Evolutionary conservation across 2,797 vertebrate species (phyloP).

Genomic region (Carduelis carduelis): DNA sequence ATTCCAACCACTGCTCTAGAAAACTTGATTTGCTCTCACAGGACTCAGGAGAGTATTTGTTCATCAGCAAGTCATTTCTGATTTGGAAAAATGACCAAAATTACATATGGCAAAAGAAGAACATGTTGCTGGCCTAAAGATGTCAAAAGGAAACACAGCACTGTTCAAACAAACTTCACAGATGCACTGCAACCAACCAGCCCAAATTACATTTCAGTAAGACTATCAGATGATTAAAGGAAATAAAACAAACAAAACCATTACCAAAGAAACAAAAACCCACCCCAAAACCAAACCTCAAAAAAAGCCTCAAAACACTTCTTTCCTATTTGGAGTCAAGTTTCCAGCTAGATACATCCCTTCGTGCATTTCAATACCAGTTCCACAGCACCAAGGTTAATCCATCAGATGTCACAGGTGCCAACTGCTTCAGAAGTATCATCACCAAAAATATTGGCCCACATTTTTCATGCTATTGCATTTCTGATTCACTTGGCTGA

Average conservation of each 20-base stretch:
- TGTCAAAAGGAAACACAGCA: background rate
- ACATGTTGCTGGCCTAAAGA: background rate
- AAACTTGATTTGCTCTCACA: background rate
- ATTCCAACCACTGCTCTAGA: background rate
- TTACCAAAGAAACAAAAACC: background rate
- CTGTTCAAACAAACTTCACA: background rate
- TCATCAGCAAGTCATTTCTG: background rate
- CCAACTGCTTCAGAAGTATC: background rate
- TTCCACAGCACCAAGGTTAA: background rate
- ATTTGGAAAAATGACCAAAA: background rate
- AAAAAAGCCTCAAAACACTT: background rate
- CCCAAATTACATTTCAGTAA: background rate
- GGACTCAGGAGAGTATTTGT: background rate
- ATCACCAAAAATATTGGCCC: background rate
- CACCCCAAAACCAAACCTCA: background rate
- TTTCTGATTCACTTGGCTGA: background rate
- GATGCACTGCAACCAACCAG: background rate
- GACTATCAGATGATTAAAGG: background rate
- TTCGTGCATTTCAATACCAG: background rate
- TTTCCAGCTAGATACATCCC: background rate
- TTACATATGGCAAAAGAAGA: background rate
- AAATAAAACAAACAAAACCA: background rate
- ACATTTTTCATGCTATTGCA: background rate
- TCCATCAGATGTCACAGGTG: background rate
- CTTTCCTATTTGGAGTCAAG: background rate